Evolutionary conservation across 1,140 invertebrate genomes (phyloP), one percentile per base, ranked within the genome.

Genomic region (Galendromus occidentalis): DNA sequence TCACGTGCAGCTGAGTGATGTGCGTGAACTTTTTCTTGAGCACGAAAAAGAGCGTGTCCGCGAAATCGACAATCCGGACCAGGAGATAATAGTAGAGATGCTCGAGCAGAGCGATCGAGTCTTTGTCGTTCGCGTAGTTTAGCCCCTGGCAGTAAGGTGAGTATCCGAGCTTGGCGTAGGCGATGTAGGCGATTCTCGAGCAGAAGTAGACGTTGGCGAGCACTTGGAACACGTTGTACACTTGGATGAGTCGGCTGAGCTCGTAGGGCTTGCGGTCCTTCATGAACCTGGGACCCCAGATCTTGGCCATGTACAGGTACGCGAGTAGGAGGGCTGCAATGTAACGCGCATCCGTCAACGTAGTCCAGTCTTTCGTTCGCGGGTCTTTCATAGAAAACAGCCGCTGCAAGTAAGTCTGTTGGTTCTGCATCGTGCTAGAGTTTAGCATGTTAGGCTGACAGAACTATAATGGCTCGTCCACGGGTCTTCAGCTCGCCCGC

Each of bases 11-110:
- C 33, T 86, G 88, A 17, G 88, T 88, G 66, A 93, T 86, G 73
- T 94, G 90, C 74, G 86, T 84, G 74, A 84, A 86, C 80, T 94
- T 94, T 77, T 91, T 91, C 70, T 88, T 81, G 70, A 91, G 77
- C 71, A 91, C 85, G 78, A 91, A 91, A 81, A 91, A 92, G 69
- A 59, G 20, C 0, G 51, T 59, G 9, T 59, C 51, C 17, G 51
- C 51, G 51, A 59, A 59, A 9, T 59, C 51, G 22, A 59, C 25
- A 4, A 25, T 9, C 17, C 51, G 51, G 33, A 59, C 51, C 14
- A 14, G 9, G 6, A 59, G 51, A 59, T 59, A 59, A 9, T 59
- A 59, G 22, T 59, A 59, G 9, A 59, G 51, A 17, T 17, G 4
- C n/a, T 59, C 22, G 2, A 59, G 14, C 4, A 59, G 51, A 1